Evolutionary conservation across 2,797 vertebrate species (phyloP).

Genomic region (Chaunax sp.): DNA sequence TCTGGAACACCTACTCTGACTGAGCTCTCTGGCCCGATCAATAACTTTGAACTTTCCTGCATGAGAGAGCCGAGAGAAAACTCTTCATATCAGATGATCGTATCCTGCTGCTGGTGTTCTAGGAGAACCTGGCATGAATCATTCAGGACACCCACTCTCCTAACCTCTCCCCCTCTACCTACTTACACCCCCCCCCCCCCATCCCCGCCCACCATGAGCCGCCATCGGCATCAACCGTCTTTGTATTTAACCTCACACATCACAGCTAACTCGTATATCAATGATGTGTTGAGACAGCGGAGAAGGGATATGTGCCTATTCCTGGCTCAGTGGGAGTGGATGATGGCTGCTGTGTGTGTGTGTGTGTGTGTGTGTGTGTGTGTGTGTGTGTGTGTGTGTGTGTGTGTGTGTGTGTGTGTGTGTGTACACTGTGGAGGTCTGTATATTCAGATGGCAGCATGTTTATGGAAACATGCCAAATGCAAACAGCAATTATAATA

Average conservation of each 20-base stretch:
- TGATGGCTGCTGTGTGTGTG: slow-evolving; percentile 38
- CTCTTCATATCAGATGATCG: slow-evolving; percentile 66
- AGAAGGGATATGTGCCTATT: slow-evolving; percentile 67
- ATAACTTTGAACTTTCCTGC: slow-evolving; percentile 74
- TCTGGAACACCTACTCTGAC: slow-evolving; percentile 65
- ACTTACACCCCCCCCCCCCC: slow-evolving; percentile 43
- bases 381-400: slow-evolving; percentile 15
- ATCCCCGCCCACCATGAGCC: slow-evolving; percentile 61
- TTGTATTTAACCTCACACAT: slow-evolving; percentile 80
- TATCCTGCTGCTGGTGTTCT: slow-evolving; percentile 55
- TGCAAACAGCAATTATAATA: too few relatives aligned
- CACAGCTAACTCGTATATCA: slow-evolving; percentile 78
- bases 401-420: slow-evolving; percentile 27
- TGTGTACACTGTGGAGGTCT: too few relatives aligned
- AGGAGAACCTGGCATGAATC: slow-evolving; percentile 74
- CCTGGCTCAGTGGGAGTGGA: slow-evolving; percentile 67
- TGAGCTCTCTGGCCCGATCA: slow-evolving; percentile 60
- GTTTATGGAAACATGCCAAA: slow-evolving; percentile 3
- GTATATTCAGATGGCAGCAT: slow-evolving; percentile 22
- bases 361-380: slow-evolving; percentile 16
- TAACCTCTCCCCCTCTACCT: slow-evolving; percentile 72
- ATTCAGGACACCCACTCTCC: slow-evolving; percentile 73
- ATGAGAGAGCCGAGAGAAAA: slow-evolving; percentile 54
- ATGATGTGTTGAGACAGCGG: slow-evolving; percentile 66
- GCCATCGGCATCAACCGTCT: slow-evolving; percentile 69